phyloP scores from a whole-genome alignment of 1,140 invertebrate species.

The Agrilus planipennis region DNA sequence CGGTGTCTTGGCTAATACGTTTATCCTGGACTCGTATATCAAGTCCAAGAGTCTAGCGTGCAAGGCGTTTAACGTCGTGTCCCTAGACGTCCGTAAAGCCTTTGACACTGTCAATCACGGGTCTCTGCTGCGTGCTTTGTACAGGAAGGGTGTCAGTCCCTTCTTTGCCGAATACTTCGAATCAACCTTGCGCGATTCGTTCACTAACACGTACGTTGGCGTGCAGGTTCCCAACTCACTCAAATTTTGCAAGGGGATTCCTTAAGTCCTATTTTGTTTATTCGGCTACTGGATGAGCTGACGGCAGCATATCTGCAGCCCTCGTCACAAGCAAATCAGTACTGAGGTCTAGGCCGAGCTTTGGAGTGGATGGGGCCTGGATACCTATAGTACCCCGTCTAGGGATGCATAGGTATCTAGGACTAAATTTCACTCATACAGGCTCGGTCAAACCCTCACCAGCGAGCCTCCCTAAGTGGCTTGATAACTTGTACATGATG shows the following conservation, averaged over 20 bases:
- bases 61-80: slow-evolving; percentile 23
- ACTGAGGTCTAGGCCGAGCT: slow-evolving; percentile 6
- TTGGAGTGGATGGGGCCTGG: slow-evolving; percentile 7
- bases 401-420: slow-evolving; percentile 16
- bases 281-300: too few species aligned
- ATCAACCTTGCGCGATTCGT: too few species aligned
- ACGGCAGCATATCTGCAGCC: slow-evolving; percentile 22
- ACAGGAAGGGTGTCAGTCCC: too few species aligned
- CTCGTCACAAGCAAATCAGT: slow-evolving; percentile 11
- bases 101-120: slow-evolving; percentile 27
- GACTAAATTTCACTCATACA: slow-evolving; percentile 7
- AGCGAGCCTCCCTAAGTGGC: slow-evolving; percentile 10
- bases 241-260: too few species aligned
- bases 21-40: slow-evolving; percentile 26
- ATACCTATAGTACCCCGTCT: slow-evolving; percentile 10
- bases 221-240: too few species aligned
- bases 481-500: slow-evolving; percentile 11
- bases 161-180: too few species aligned
- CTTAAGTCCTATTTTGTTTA: too few species aligned
- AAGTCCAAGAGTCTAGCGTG: slow-evolving; percentile 19
- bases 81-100: slow-evolving; percentile 26
- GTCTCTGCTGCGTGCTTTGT: slow-evolving; percentile 16
- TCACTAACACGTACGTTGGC: too few species aligned
- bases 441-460: slow-evolving; percentile 15
- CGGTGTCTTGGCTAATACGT: slow-evolving; percentile 26